Base-by-base conservation (phyloP, 2,888 invertebrate genomes). In the Conus canariensis region DNA sequence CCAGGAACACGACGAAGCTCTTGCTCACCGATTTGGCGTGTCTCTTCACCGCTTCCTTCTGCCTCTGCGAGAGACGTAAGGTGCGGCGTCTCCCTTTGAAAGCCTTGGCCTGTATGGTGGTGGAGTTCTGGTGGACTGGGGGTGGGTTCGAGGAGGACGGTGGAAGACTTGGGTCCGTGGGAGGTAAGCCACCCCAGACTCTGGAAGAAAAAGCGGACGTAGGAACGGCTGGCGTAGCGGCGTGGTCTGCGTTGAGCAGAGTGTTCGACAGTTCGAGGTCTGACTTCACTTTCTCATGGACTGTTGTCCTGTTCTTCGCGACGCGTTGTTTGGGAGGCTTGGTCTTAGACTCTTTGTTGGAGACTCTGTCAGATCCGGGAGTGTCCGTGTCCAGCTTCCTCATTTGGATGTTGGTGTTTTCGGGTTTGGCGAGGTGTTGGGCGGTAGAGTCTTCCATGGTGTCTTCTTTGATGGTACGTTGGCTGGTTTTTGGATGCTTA, bases 1-100 rank as follows among this genome's bases (percentile, higher is more conserved):
- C 98, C 97, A 99, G 97, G 97, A 99, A 99, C 83, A 99, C 98
- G 92, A 98, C 97, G 95, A 98, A 97, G 94, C 97, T 95, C 91
- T 96, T 95, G 89, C 95, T 95, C 83, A 93, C 94, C 67, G 89
- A 90, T 25, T 92, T 58, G 74, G 92, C 93, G 22, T 90, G 74
- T 70, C 77, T 90, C 45, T 88, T 90, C n/a, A 90, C 9, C n/a
- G 88, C 88, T 0, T 85, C 85, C 67, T 85, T 64, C 16, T 89
- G 89, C 30, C 30, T 60, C 22, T n/a, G 25, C 5, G 85, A 64
- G 22, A 89, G 58, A 16, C 67, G 89, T 0, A 70, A 8, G 8
- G 25, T 80, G 9, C 80, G 74, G 14, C 87, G 45, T 74, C 85
- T 3, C 45, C 85, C 59, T n/a, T 9, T 22, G 59, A 59, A 22